Conservation (phyloP, 2,888 invertebrate species). For the Proisotoma minuta region DNA sequence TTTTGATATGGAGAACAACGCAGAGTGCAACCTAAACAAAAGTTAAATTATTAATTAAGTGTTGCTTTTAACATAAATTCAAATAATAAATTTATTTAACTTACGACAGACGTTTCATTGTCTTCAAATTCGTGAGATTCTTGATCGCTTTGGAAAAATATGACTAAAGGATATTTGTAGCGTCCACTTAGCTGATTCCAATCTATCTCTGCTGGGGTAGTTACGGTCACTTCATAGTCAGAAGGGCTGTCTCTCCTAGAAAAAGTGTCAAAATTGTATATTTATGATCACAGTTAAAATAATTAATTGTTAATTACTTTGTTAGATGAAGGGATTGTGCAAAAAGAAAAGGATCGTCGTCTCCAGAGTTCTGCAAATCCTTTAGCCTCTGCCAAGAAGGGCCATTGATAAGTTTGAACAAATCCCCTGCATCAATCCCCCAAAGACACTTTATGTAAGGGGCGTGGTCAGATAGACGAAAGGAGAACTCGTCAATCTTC, state of each 20-base stretch:
- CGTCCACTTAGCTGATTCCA: conserved; percentile 23
- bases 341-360: neutral
- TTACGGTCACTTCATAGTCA: neutral
- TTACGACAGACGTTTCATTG: conserved; percentile 2
- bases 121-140: neutral
- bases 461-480: conserved; percentile 21
- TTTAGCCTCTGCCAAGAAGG: conserved; percentile 27
- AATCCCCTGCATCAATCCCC: conserved; percentile 33
- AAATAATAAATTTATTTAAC: neutral
- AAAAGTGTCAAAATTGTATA: neutral
- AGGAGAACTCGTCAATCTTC: conserved; percentile 17
- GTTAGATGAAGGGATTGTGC: neutral
- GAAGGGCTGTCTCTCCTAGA: neutral
- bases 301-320: neutral
- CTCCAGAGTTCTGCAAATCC: conserved; percentile 6
- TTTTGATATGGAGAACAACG: conserved; percentile 76
- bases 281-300: neutral
- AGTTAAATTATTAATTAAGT: conserved; percentile 23
- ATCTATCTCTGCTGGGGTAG: conserved; percentile 19
- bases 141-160: conserved; percentile 13
- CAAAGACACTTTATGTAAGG: conserved; percentile 30
- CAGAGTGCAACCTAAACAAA: conserved; percentile 69
- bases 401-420: conserved; percentile 33
- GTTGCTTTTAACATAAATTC: neutral
- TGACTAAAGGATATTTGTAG: conserved; percentile 31